Evolutionary conservation across 2,113 vertebrate genomes (phyloP).

Genomic region (Saccopteryx leptura): DNA sequence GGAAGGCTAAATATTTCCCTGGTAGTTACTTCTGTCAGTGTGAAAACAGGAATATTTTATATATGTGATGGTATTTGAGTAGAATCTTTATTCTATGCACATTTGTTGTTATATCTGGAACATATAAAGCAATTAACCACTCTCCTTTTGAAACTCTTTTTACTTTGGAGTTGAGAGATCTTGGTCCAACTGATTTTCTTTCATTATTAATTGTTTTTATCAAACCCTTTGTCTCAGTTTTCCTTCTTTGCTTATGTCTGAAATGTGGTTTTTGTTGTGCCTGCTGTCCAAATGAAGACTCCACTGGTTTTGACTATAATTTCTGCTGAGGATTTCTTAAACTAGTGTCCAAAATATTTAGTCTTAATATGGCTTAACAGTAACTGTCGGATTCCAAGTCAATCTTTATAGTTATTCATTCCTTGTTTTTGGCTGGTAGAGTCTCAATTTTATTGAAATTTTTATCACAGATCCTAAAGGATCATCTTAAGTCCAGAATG

Average conservation of each 20-base stretch:
- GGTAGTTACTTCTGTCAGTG: background rate
- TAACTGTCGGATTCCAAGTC: background rate
- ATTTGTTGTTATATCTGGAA: background rate
- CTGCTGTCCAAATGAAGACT: background rate
- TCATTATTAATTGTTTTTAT: background rate
- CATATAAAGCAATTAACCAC: background rate
- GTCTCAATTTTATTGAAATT: background rate
- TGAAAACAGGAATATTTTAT: background rate
- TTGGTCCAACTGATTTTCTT: background rate
- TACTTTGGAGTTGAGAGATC: background rate
- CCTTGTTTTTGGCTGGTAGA: background rate
- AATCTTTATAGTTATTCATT: background rate
- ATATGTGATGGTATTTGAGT: background rate
- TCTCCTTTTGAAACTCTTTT: background rate
- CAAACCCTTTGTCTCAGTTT: background rate
- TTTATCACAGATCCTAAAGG: background rate
- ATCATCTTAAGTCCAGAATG: background rate
- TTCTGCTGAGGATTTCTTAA: background rate
- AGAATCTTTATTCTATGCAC: background rate
- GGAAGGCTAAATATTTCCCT: background rate
- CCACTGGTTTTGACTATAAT: background rate
- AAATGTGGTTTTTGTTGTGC: background rate
- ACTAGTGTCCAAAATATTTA: background rate
- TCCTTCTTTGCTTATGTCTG: background rate
- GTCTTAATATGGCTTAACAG: background rate